Conservation (phyloP, 2,888 invertebrate genomes). For the Apamea anceps region DNA sequence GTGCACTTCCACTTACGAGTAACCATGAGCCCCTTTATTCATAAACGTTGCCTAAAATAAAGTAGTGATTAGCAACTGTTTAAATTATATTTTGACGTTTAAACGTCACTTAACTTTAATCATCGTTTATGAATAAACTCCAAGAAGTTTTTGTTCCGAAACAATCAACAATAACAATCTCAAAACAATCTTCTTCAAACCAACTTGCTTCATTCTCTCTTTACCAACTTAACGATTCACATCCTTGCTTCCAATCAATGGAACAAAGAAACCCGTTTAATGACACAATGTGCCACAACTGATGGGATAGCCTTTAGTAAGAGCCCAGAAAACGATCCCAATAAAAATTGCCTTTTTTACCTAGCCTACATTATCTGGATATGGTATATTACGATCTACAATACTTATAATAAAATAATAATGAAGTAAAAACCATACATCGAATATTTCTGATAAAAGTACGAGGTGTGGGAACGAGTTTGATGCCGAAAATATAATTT, state of each 20-base stretch:
- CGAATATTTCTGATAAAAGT: background rate
- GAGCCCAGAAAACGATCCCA: background rate
- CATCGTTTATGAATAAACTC: no score
- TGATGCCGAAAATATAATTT: background rate
- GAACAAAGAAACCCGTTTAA: slow-evolving; percentile 77
- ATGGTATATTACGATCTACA: background rate
- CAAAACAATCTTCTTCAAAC: background rate
- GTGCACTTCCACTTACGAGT: no score
- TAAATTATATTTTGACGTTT: no score
- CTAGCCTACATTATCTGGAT: background rate
- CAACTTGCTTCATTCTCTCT: slow-evolving; percentile 52
- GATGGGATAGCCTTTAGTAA: background rate
- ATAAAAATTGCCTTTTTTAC: background rate
- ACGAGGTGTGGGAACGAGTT: background rate
- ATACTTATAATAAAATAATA: background rate
- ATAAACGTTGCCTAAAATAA: no score
- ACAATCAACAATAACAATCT: no score
- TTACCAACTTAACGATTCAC: slow-evolving; percentile 44
- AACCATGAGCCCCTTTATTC: no score
- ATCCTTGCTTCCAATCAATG: slow-evolving; percentile 60
- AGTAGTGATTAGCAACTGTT: no score
- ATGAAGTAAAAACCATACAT: background rate
- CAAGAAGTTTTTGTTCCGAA: no score
- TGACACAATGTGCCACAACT: slow-evolving; percentile 34
- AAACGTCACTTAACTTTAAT: no score